Conservation (phyloP, 1,140 invertebrate species). For the Leptopilina boulardi region DNA sequence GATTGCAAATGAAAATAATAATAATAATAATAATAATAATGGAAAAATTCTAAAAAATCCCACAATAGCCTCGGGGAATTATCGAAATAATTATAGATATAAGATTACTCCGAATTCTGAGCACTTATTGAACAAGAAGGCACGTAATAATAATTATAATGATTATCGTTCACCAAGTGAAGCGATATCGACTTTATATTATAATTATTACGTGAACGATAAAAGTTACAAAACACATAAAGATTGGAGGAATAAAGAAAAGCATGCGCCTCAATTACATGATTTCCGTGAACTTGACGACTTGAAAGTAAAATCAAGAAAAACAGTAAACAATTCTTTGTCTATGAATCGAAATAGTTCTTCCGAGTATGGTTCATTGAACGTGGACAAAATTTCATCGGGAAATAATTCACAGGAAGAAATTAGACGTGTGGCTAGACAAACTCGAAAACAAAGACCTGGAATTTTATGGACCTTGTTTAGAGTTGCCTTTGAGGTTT, state of each 20-base stretch:
- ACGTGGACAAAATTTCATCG: slow-evolving; percentile 53
- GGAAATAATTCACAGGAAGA: slow-evolving; percentile 49
- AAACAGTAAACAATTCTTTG: slow-evolving; percentile 45
- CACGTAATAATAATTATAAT: slow-evolving; percentile 23
- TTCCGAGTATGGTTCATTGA: slow-evolving; percentile 42
- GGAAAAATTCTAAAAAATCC: not conserved
- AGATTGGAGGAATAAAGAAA: not conserved
- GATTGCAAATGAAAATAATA: not conserved
- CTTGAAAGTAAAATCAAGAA: slow-evolving; percentile 32
- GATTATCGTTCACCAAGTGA: not conserved
- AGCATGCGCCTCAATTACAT: slow-evolving; percentile 9
- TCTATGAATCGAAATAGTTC: slow-evolving; percentile 52
- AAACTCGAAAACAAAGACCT: slow-evolving; percentile 67
- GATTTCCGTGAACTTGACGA: slow-evolving; percentile 3
- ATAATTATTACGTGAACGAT: slow-evolving; percentile 20
- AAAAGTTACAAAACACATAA: slow-evolving; percentile 4
- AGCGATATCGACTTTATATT: not conserved
- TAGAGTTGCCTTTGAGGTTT: slow-evolving; percentile 72
- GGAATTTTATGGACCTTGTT: slow-evolving; percentile 76
- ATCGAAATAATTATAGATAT: not conserved
- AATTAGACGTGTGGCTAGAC: slow-evolving; percentile 60
- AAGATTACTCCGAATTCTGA: not conserved
- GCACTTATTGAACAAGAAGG: not conserved
- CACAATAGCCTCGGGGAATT: not conserved
- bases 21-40: no score